These are phyloP conservation scores for Dicaeum eximium DNA, from an alignment of 2,113 vertebrate genomes.

Conservation along the genomic window DNA sequence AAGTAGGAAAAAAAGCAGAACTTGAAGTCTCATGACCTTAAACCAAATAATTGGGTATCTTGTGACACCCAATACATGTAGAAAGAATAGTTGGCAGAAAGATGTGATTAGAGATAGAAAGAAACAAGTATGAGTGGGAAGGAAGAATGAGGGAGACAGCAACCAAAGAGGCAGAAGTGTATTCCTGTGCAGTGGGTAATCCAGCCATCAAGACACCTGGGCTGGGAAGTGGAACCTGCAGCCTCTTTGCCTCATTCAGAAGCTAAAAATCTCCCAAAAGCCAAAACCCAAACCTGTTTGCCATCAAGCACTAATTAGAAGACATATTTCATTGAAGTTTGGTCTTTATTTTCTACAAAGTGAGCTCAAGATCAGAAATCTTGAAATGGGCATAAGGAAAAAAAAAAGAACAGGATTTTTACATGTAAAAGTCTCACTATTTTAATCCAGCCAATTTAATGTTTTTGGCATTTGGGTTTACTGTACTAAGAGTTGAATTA, in stretches of 20 bases:
- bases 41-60: slow-evolving; percentile 28
- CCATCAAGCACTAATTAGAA: not conserved
- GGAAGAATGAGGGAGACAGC: not conserved
- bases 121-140: not conserved
- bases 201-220: not conserved
- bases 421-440: not conserved
- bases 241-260: not conserved
- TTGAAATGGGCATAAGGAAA: not conserved
- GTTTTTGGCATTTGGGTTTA: not conserved
- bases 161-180: not conserved
- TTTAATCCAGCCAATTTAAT: not conserved
- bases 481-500: not conserved
- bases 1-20: not conserved
- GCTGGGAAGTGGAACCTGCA: not conserved
- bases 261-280: not conserved
- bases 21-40: slow-evolving; percentile 2
- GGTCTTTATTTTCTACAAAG: not conserved
- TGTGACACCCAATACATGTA: not conserved
- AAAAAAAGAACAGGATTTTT: fast-evolving
- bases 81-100: not conserved
- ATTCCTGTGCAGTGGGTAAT: not conserved
- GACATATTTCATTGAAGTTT: not conserved
- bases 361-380: not conserved
- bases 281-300: not conserved
- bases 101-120: slow-evolving; percentile 4